A percentile compares a stretch with the other conserved stretches of the same genome.
Evolutionary conservation across 2,113 vertebrate genomes (phyloP).

Genomic region (Nothocercus julius): DNA sequence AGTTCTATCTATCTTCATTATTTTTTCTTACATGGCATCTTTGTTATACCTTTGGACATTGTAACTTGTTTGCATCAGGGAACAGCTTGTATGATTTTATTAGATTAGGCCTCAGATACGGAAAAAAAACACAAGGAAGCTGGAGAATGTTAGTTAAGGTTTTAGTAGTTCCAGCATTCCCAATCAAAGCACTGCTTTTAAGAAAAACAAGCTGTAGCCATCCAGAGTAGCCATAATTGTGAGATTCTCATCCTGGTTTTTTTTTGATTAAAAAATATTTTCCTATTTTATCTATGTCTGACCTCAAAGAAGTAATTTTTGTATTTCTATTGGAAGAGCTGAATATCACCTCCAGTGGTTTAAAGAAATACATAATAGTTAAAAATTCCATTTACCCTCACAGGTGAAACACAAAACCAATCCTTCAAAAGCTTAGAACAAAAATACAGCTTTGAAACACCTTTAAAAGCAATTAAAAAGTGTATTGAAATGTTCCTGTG

Average conservation of each 20-base stretch:
- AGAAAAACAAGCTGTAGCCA: neutral
- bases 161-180: neutral
- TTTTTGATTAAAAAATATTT: neutral
- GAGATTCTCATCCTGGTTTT: neutral
- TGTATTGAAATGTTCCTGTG: neutral
- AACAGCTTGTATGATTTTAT: neutral
- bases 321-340: neutral
- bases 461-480: neutral
- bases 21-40: neutral
- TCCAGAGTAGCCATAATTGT: neutral
- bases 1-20: neutral
- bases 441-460: neutral
- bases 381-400: neutral
- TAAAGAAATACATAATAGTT: neutral
- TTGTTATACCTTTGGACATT: neutral
- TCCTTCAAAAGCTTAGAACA: neutral
- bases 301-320: neutral
- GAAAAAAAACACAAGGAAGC: neutral
- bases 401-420: neutral
- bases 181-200: neutral
- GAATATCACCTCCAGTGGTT: neutral
- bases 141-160: neutral
- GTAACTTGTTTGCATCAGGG: neutral
- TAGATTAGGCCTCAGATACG: neutral
- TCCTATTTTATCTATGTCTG: neutral